These are phyloP conservation scores for Aspidiotus destructor DNA, from an alignment of 2,888 invertebrate species.

Conservation along the genomic window DNA sequence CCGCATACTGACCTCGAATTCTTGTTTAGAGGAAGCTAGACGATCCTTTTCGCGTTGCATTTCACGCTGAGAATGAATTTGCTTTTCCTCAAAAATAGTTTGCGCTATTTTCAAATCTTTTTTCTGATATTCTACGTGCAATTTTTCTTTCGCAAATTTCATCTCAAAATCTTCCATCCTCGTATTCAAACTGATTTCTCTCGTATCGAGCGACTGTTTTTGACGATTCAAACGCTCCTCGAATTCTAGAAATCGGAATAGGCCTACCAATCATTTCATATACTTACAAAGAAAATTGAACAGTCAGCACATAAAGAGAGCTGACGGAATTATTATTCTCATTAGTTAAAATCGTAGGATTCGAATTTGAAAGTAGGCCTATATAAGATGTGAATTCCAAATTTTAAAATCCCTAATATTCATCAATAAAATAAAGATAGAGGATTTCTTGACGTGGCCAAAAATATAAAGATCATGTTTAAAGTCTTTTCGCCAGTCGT, in stretches of 20 bases:
- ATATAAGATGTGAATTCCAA: too few relatives aligned
- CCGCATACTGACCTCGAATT: slow-evolving; percentile 18
- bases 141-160: slow-evolving; percentile 17
- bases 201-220: slow-evolving; percentile 16
- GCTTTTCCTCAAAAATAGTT: slow-evolving; percentile 19
- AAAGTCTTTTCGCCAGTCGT: too few relatives aligned
- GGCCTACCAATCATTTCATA: neutral
- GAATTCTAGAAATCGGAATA: slow-evolving; percentile 15
- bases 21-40: slow-evolving; percentile 17
- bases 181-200: neutral
- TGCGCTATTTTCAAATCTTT: slow-evolving; percentile 22
- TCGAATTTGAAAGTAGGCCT: too few relatives aligned
- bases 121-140: slow-evolving; percentile 18
- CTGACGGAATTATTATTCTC: neutral
- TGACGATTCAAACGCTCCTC: slow-evolving; percentile 23
- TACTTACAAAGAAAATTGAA: neutral
- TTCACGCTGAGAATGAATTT: slow-evolving; percentile 23
- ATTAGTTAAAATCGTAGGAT: neutral
- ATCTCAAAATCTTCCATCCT: slow-evolving; percentile 26
- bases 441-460: too few relatives aligned
- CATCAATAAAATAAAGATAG: too few relatives aligned
- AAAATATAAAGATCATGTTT: too few relatives aligned
- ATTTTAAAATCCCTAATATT: too few relatives aligned
- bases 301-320: neutral
- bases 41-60: slow-evolving; percentile 24